Base-by-base conservation (phyloP, 2,888 invertebrate genomes). In the Eilema sororculum region DNA sequence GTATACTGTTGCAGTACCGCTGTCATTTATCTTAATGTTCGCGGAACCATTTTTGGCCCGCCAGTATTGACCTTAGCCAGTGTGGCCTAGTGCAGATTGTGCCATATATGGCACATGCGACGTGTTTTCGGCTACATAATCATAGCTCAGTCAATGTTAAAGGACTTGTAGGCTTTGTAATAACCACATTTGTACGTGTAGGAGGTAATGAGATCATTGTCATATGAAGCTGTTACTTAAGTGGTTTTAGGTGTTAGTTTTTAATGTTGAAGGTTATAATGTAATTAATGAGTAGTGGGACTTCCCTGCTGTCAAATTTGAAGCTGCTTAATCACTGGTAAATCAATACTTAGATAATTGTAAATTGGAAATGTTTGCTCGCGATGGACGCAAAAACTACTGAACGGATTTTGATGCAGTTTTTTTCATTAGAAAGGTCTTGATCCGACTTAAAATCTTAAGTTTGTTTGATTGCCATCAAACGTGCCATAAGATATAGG, bases 161-260 rank as follows among this genome's bases (percentile, higher is more conserved):
- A 65, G 66, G 61, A 68, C 62, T 74, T 68, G 75, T 78, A 79
- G 77, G 81, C 79, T 77, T 76, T 68, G 73, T 77, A 76, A 78
- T 75, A 79, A 73, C 77, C 73, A 76, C 75, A 77, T 76, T 79
- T 75, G 74, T 71, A 61, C 56, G 79, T 78, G 89, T 90, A 82
- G 89, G 89, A 68, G 62, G 86, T 82, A 89, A 89, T 90, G 89
- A 89, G 86, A 88, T 89, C 89, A 90, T 86, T 85, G 86, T 82
- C 74, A 70, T 69, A 72, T 41, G 16, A 37, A 37, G 59, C 28
- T 61, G 58, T 65, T 68, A n/a, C n/a, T n/a, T n/a, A 73, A 69
- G 67, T 74, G 71, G 68, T 60, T 72, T 69, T 78, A 28, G 30
- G 13, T 28, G 22, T 30, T 41, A 10, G 24, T 41, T 41, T 24